Percentiles rank a stretch among this genome's conserved stretches.
phyloP scores from a whole-genome alignment of 2,113 vertebrate genomes.

The Corydoras maculifer region DNA sequence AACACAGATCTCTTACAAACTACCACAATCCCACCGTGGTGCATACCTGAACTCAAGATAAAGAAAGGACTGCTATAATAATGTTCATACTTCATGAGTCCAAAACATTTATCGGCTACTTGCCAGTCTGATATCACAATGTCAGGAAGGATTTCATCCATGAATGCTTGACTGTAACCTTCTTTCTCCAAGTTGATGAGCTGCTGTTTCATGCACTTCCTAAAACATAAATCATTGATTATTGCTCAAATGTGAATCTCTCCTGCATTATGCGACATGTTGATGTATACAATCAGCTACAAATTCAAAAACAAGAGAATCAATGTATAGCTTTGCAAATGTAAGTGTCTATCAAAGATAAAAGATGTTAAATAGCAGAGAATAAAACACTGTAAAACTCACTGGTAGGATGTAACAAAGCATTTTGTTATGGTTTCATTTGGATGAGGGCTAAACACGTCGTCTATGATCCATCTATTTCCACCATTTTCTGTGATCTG shows the following conservation, averaged over 20 bases:
- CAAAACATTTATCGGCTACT: conserved; percentile 26
- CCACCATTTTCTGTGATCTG: conserved; percentile 51
- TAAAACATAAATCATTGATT: conserved; percentile 32
- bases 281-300: no score
- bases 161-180: conserved; percentile 56
- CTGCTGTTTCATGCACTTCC: conserved; percentile 59
- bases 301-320: no score
- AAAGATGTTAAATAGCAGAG: not conserved
- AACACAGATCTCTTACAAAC: conserved; percentile 55
- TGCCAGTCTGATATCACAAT: conserved; percentile 68
- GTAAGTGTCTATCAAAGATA: not conserved
- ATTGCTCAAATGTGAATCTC: no score
- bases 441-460: conserved; percentile 34
- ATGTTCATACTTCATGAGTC: not conserved
- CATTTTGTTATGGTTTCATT: conserved; percentile 45
- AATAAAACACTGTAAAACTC: conserved; percentile 29
- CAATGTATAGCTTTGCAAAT: no score
- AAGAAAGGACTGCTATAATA: not conserved
- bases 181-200: conserved; percentile 55
- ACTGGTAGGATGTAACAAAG: conserved; percentile 67
- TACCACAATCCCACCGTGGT: conserved; percentile 60
- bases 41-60: conserved; percentile 55
- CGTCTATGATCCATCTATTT: conserved; percentile 52
- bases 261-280: no score
- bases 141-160: conserved; percentile 59